A percentile compares a stretch with the other conserved stretches of the same genome.
phyloP scores from a whole-genome alignment of 1,140 invertebrate species.

The Ptiloglossa arizonensis region DNA sequence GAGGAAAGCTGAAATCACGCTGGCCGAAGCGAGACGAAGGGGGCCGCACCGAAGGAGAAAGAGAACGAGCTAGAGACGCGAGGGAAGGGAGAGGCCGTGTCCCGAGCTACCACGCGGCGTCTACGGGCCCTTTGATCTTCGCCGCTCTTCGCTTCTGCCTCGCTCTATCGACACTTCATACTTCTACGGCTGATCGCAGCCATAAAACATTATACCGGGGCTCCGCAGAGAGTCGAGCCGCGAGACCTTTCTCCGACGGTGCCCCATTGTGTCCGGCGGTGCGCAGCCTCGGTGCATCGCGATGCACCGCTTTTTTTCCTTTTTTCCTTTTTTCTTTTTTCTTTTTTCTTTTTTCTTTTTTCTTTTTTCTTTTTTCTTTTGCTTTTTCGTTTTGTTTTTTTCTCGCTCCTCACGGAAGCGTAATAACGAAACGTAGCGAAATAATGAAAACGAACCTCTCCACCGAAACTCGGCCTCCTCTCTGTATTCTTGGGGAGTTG shows the following conservation, averaged over 20 bases:
- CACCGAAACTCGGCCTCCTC: constrained; percentile 6
- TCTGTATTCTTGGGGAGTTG: too few relatives aligned
- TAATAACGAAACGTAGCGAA: constrained; percentile 33
- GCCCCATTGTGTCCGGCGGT: constrained; percentile 56
- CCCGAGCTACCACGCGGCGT: constrained; percentile 75
- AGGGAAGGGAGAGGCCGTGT: constrained; percentile 37
- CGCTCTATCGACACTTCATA: constrained; percentile 83
- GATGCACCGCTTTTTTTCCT: background rate
- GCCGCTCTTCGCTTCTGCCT: constrained; percentile 81
- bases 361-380: background rate
- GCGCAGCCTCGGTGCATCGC: constrained; percentile 4
- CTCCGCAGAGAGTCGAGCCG: constrained; percentile 54
- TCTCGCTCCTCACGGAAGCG: background rate
- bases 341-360: background rate
- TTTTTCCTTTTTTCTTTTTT: background rate
- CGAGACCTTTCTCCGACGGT: constrained; percentile 41
- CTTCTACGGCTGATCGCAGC: constrained; percentile 81
- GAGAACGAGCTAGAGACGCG: background rate
- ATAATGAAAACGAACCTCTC: constrained; percentile 36
- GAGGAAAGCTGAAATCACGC: constrained; percentile 51
- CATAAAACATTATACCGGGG: constrained; percentile 80
- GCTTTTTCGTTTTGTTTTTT: too few relatives aligned
- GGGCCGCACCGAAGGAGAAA: constrained; percentile 7
- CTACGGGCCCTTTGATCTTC: constrained; percentile 79
- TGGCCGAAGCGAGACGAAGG: constrained; percentile 16